Base-by-base conservation (phyloP, 2,113 vertebrate species). In the Chamaea fasciata region DNA sequence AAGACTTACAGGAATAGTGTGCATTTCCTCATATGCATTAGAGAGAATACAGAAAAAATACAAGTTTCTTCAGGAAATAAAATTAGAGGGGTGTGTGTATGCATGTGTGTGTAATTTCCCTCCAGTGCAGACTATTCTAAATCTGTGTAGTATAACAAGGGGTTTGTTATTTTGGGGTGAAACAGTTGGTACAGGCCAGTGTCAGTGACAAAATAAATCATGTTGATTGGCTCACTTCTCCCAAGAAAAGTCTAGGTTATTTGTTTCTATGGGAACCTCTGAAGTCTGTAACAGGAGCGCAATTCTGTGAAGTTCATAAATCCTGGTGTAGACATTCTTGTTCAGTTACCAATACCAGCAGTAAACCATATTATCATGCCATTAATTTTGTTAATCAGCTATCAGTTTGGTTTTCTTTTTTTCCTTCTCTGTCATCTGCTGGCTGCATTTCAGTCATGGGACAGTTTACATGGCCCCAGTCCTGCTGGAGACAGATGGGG, bases 191-290 rank as follows among this genome's bases (percentile, higher is more conserved):
- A 85, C 35, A 79, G 77, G 50, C 60, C 69, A 87, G 28, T 87
- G 47, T 75, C 60, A 75, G 37, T 68, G 74, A 70, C 53, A 91
- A 92, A 89, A 77, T 75, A 84, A 53, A 83, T 87, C 21, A 31
- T 57, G 44, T 69, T 85, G 75, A 70, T 86, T 74, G 42, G 59
- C 41, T 94, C 24, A 46, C 55, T 92, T 91, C 41, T 87, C 22
- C 75, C 53, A 87, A 80, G 26, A 84, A 87, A 79, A 60, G 33
- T n/a, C 39, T 52, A 9, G 10, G 42, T 76, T 69, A 21, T 90
- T 94, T 92, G 78, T 91, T 97, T 91, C 75, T 87, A 31, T 88
- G 75, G 95, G 78, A 94, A 92, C 33, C 31, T 85, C 33, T 65
- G 41, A 94, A 93, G 46, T 57, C 67, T 87, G 27, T 57, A 86